These are phyloP conservation scores for Gymnoscelis rufifasciata DNA, from an alignment of 2,888 invertebrate species.

Conservation along the genomic window DNA sequence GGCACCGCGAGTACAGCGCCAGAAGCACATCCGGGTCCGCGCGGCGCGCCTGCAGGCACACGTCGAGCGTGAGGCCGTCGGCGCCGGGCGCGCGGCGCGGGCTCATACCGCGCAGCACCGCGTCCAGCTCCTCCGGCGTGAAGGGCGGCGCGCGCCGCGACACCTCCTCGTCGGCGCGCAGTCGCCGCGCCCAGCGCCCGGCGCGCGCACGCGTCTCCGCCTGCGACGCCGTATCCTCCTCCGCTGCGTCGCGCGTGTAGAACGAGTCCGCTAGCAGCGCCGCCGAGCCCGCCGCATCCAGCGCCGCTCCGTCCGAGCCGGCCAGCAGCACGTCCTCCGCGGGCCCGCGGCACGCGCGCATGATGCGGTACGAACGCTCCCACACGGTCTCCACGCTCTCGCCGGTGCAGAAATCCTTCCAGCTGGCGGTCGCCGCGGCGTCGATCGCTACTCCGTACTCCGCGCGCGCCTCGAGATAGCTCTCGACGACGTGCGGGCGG, in stretches of 20 bases:
- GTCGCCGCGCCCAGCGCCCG: not conserved
- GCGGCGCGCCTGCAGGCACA: too few species aligned
- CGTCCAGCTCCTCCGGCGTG: too few species aligned
- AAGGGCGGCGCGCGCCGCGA: too few species aligned
- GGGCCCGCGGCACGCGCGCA: not conserved
- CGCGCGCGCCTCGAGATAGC: not conserved
- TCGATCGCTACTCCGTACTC: not conserved
- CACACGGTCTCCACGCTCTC: not conserved
- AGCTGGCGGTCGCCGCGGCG: not conserved
- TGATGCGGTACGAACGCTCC: not conserved
- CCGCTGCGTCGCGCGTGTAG: not conserved
- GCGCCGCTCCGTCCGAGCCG: not conserved
- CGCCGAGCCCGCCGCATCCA: not conserved
- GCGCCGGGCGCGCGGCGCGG: too few species aligned
- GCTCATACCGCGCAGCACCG: too few species aligned
- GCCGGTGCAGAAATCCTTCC: constrained; percentile 2
- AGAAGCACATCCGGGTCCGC: too few species aligned
- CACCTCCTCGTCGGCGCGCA: not conserved
- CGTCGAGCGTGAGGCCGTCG: too few species aligned
- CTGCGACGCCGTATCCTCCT: not conserved
- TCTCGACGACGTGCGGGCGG: not conserved
- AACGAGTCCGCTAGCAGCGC: not conserved
- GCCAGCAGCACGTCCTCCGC: not conserved
- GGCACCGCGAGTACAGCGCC: too few species aligned
- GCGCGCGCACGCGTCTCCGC: not conserved